Evolutionary conservation across 2,888 invertebrate species (phyloP).

Genomic region (Homarus gammarus): DNA sequence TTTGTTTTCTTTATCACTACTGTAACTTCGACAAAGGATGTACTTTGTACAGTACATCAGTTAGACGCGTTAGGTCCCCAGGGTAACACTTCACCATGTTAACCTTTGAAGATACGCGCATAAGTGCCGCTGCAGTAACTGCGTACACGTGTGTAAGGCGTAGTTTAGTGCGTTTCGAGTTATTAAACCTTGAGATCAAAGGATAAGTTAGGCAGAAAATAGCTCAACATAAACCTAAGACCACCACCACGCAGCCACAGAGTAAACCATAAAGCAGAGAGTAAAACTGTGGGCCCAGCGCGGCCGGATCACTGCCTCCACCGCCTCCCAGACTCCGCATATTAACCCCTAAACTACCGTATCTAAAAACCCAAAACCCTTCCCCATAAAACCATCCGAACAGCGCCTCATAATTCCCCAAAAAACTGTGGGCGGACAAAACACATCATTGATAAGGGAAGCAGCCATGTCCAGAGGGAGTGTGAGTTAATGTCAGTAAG

Average conservation of each 20-base stretch:
- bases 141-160: background rate
- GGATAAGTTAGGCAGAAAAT: background rate
- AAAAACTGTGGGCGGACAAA: slow-evolving; percentile 11
- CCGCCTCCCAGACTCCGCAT: background rate
- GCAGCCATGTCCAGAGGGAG: background rate
- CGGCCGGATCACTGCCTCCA: background rate
- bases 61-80: no score
- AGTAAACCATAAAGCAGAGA: background rate
- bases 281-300: background rate
- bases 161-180: background rate
- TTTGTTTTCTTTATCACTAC: no score
- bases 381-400: slow-evolving; percentile 31
- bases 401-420: slow-evolving; percentile 39
- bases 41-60: no score
- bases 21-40: no score
- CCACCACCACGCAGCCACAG: background rate
- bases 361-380: slow-evolving; percentile 29
- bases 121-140: no score
- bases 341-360: slow-evolving; percentile 21
- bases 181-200: slow-evolving; percentile 8
- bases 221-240: background rate
- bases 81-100: no score
- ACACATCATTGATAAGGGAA: slow-evolving; percentile 7
- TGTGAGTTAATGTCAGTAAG: slow-evolving; percentile 34
- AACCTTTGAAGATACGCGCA: no score